A percentile compares a stretch with the other conserved stretches of the same genome.
These are phyloP conservation scores for Avahi laniger DNA, from an alignment of 2,797 vertebrate genomes.

Conservation along the genomic window DNA sequence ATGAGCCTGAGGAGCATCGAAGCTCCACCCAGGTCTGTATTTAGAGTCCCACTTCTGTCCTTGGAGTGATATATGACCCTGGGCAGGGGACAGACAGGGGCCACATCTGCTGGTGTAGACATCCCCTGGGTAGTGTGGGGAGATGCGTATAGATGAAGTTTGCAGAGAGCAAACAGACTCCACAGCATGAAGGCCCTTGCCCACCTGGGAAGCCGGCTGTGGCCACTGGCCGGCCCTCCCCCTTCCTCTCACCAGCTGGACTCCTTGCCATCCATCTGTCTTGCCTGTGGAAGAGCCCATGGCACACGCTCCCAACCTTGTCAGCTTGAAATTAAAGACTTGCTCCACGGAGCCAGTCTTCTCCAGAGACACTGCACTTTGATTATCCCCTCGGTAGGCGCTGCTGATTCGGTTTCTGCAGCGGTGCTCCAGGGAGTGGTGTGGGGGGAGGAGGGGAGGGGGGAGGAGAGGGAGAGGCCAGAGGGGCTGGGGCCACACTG, in stretches of 20 bases:
- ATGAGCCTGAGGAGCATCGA: not conserved
- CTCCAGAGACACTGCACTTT: slow-evolving; percentile 47
- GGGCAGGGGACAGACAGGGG: not conserved
- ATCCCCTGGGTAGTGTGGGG: rapidly evolving
- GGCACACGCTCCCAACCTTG: not conserved
- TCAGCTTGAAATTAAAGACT: slow-evolving; percentile 62
- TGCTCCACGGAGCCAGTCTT: not conserved
- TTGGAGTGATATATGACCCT: not conserved
- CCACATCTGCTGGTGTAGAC: not conserved
- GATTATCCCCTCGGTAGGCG: slow-evolving; percentile 48
- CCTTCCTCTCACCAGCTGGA: not conserved
- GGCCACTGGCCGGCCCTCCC: not conserved
- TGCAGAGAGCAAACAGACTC: not conserved
- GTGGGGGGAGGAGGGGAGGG: not conserved
- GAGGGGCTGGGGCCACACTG: not conserved
- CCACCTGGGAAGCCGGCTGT: not conserved
- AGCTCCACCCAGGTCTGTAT: not conserved
- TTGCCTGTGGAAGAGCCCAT: not conserved
- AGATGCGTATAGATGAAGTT: not conserved
- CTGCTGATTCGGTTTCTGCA: not conserved
- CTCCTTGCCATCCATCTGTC: not conserved
- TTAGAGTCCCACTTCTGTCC: not conserved
- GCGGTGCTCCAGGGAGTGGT: not conserved
- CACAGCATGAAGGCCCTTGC: not conserved
- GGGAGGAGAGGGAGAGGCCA: not conserved